Percentiles rank a stretch among this genome's conserved stretches.
Evolutionary conservation across 1,140 invertebrate species (phyloP).

Genomic region (Drosophila prosaltans): DNA sequence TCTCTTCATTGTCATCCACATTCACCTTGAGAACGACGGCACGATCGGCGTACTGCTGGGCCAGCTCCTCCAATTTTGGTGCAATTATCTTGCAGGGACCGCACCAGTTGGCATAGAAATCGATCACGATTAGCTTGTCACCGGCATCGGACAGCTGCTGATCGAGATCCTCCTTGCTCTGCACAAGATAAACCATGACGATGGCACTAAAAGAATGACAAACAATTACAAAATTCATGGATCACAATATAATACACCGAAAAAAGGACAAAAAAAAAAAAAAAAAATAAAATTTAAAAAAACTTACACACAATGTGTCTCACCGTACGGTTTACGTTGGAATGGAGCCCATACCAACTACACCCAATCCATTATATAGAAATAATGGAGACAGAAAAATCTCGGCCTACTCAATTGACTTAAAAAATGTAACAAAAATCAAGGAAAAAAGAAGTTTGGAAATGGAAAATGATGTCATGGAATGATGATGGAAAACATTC

Average conservation of each 20-base stretch:
- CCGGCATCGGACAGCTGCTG: constrained; percentile 87
- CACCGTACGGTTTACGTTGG: not conserved
- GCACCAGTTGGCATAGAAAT: constrained; percentile 92
- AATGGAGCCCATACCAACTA: not conserved
- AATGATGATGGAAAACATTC: not conserved
- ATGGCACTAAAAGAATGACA: not conserved
- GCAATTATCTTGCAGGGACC: constrained; percentile 96
- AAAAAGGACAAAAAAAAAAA: not conserved
- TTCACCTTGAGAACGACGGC: constrained; percentile 88
- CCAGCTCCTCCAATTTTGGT: constrained; percentile 90
- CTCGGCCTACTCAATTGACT: too few relatives aligned
- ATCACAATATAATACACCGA: too few relatives aligned
- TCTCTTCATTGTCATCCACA: constrained; percentile 95
- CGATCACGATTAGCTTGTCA: constrained; percentile 93
- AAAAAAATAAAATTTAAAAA: not conserved
- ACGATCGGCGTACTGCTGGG: constrained; percentile 83
- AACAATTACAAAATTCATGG: too few relatives aligned
- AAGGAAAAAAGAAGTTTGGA: too few relatives aligned
- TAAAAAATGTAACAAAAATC: too few relatives aligned
- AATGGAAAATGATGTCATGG: not conserved
- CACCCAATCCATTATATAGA: not conserved
- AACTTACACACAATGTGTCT: constrained; percentile 4
- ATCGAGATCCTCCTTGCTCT: constrained; percentile 84
- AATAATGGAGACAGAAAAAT: too few relatives aligned
- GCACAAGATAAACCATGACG: constrained; percentile 61